Conservation (phyloP, 2,888 invertebrate species). For the Gastrophysa polygoni region DNA sequence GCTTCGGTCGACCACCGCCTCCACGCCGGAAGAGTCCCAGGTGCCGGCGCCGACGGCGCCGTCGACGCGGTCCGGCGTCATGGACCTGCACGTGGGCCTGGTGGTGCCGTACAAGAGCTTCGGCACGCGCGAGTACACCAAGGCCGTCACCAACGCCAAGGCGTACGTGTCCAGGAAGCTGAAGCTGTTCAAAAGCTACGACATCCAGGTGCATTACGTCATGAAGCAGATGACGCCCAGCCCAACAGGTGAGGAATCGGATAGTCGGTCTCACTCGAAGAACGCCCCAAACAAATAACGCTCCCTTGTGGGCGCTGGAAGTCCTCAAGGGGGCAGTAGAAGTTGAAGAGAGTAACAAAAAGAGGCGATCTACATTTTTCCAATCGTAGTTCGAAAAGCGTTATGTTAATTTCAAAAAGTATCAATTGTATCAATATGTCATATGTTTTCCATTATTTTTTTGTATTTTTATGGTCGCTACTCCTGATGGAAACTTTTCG, state of each 20-base stretch:
- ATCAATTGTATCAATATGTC: no score
- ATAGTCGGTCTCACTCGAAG: no score
- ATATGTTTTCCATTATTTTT: no score
- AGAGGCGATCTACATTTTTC: no score
- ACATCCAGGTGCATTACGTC: slow-evolving; percentile 70
- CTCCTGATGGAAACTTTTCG: no score
- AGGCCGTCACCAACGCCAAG: slow-evolving; percentile 72
- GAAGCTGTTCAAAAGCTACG: slow-evolving; percentile 71
- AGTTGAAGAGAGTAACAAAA: no score
- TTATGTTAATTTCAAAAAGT: no score
- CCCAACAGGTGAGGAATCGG: slow-evolving; percentile 81
- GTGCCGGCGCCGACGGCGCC: slow-evolving; percentile 47
- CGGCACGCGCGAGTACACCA: slow-evolving; percentile 74
- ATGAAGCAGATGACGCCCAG: slow-evolving; percentile 78
- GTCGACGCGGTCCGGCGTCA: slow-evolving; percentile 31
- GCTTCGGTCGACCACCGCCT: slow-evolving; percentile 44
- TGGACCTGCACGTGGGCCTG: slow-evolving; percentile 68
- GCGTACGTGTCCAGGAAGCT: slow-evolving; percentile 70
- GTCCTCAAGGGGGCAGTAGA: no score
- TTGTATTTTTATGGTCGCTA: no score
- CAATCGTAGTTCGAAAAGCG: no score
- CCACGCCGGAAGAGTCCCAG: slow-evolving; percentile 52
- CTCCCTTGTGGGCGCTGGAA: no score
- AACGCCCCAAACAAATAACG: no score
- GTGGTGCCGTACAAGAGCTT: slow-evolving; percentile 80